A percentile compares a stretch with the other conserved stretches of the same genome.
Evolutionary conservation across 1,140 invertebrate genomes (phyloP).

Genomic region (Nautilus pompilius): DNA sequence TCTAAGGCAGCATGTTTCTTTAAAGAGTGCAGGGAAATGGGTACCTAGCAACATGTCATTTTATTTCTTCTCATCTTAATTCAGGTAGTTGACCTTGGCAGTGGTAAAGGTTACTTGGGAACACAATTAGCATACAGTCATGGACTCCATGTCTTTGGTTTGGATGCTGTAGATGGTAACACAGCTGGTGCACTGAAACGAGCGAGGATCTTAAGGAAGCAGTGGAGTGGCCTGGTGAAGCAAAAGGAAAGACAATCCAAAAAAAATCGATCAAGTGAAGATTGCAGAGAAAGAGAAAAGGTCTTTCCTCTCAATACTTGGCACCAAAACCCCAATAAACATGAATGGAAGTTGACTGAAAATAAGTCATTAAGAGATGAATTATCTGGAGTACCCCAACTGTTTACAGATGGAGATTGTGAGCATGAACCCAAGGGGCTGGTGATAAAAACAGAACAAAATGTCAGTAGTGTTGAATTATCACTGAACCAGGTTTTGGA

Average conservation of each 20-base stretch:
- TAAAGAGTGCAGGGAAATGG: neutral
- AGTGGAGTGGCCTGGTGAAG: constrained; percentile 37
- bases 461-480: neutral
- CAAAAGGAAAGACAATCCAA: constrained; percentile 20
- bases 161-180: constrained; percentile 70
- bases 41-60: neutral
- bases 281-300: constrained; percentile 17
- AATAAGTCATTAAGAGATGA: neutral
- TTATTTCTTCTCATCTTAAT: constrained; percentile 3
- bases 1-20: neutral
- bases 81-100: constrained; percentile 75
- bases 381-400: neutral
- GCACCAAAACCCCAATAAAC: constrained; percentile 11
- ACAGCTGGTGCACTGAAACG: constrained; percentile 65
- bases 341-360: neutral
- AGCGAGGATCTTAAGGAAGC: constrained; percentile 55
- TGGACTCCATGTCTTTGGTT: constrained; percentile 70
- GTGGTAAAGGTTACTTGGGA: constrained; percentile 81
- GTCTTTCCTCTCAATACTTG: neutral
- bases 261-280: constrained; percentile 15
- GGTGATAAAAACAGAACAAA: neutral
- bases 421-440: too few species aligned
- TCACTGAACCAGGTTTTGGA: too few species aligned
- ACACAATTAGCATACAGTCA: constrained; percentile 68
- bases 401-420: neutral